Base-by-base conservation (phyloP, 2,888 invertebrate genomes). In the Sympetrum striolatum region DNA sequence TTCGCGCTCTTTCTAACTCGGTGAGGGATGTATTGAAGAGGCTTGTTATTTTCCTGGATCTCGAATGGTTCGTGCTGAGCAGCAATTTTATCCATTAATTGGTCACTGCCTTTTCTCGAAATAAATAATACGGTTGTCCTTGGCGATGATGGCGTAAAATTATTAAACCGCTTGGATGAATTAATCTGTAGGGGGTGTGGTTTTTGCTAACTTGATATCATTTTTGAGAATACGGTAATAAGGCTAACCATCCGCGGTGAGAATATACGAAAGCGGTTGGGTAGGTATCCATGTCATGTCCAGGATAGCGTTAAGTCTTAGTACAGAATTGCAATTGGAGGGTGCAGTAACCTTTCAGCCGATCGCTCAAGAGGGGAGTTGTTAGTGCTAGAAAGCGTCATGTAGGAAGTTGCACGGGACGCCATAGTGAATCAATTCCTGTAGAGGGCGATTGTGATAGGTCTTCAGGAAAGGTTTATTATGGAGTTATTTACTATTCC, bases 341-440 rank as follows among this genome's bases (percentile, higher is more conserved):
- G 60, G 86, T 86, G 86, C 86, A 86, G 86, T 86, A 60, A 86
- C 86, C 86, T 86, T 64, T 86, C 53, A 39, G 64, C 31, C 60
- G 86, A 86, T 58, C 86, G 86, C 31, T 37, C 25, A 60, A 58
- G 86, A 64, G 86, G 86, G 86, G 86, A 64, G 86, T 64, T 86
- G 64, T 39, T 86, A 35, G 86, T 86, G 60, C 60, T n/a, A 60
- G 58, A 60, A 64, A 86, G 86, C 86, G 86, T 86, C 60, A 37
- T 58, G 86, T 86, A 58, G 73, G 37, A 86, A 86, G 86, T 86
- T 60, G 60, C 64, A 86, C 86, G 86, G 86, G 86, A 86, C 86
- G 86, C 86, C 86, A 86, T 86, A 86, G 86, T 86, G 86, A 86
- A 86, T 86, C 86, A 86, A 86, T 86, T 86, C 39, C 86, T 86